Percentiles rank a stretch among this genome's conserved stretches.
These are phyloP conservation scores for Tigriopus californicus DNA, from an alignment of 2,888 invertebrate genomes.

Conservation along the genomic window DNA sequence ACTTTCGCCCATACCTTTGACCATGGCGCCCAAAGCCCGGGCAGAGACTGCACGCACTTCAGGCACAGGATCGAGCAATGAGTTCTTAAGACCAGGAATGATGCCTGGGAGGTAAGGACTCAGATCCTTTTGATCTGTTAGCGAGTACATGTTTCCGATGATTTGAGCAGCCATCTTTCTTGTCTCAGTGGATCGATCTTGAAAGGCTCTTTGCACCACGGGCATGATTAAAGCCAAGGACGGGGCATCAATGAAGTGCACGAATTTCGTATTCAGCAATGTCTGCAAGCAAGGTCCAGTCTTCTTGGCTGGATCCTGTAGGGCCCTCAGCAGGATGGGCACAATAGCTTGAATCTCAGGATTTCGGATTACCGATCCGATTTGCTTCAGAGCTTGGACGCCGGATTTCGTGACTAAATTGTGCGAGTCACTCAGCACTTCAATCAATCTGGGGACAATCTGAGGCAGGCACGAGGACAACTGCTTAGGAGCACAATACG, in stretches of 20 bases:
- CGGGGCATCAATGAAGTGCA: slow-evolving; percentile 97
- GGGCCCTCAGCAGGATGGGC: slow-evolving; percentile 50
- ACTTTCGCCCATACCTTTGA: slow-evolving; percentile 86
- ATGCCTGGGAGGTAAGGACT: slow-evolving; percentile 88
- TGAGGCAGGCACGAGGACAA: slow-evolving; percentile 90
- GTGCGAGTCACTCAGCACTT: slow-evolving; percentile 77
- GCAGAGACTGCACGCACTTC: slow-evolving; percentile 89
- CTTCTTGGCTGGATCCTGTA: slow-evolving; percentile 89
- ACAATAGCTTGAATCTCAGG: slow-evolving; percentile 59
- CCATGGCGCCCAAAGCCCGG: slow-evolving; percentile 84
- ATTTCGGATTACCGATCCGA: slow-evolving; percentile 92
- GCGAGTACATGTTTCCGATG: slow-evolving; percentile 97
- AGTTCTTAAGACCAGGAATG: slow-evolving; percentile 87
- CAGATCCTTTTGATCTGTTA: slow-evolving; percentile 95
- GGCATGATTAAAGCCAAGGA: slow-evolving; percentile 98
- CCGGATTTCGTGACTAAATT: slow-evolving; percentile 92
- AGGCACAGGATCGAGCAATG: slow-evolving; percentile 89
- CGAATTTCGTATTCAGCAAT: slow-evolving; percentile 83
- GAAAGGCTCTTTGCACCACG: slow-evolving; percentile 89
- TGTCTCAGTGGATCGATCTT: slow-evolving; percentile 92
- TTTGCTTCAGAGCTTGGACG: slow-evolving; percentile 80
- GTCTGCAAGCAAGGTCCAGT: slow-evolving; percentile 84
- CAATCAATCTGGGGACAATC: slow-evolving; percentile 88
- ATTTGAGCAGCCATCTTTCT: slow-evolving; percentile 98
- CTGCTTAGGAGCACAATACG: slow-evolving; percentile 96